phyloP scores from a whole-genome alignment of 2,888 invertebrate species.

The Pemphredon lugubris region DNA sequence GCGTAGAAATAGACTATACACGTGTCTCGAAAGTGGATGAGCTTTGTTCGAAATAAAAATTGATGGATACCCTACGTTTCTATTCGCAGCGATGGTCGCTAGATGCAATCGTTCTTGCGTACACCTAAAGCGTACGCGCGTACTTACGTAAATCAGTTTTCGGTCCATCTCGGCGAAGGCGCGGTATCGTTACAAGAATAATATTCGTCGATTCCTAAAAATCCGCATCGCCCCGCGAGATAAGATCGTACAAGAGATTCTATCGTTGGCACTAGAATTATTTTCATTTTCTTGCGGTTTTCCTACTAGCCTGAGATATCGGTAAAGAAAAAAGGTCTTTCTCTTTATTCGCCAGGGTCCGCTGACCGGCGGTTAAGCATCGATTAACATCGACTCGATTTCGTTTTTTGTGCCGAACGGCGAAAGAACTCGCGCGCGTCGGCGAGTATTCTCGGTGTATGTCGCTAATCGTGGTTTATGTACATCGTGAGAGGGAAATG shows the following conservation, averaged over 20 bases:
- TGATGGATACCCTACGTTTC: neutral
- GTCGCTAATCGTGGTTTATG: neutral
- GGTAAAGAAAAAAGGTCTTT: no score
- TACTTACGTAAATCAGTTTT: slow-evolving; percentile 18
- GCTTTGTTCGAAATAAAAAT: neutral
- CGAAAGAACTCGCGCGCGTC: no score
- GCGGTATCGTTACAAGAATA: slow-evolving; percentile 33
- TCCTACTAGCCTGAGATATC: no score
- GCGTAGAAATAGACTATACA: slow-evolving; percentile 3
- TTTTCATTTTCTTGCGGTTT: slow-evolving; percentile 1
- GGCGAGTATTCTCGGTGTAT: neutral
- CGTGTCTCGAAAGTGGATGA: neutral
- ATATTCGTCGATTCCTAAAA: slow-evolving; percentile 22
- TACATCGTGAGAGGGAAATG: slow-evolving; percentile 7
- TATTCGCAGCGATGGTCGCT: slow-evolving; percentile 21
- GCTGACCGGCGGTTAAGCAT: neutral
- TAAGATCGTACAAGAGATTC: slow-evolving; percentile 9
- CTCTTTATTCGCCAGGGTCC: no score
- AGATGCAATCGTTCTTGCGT: slow-evolving; percentile 1
- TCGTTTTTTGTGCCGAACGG: no score
- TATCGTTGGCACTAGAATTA: slow-evolving; percentile 42
- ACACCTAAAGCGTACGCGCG: neutral
- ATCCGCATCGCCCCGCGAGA: slow-evolving; percentile 4
- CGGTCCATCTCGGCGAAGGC: slow-evolving; percentile 4
- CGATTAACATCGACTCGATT: neutral